These are phyloP conservation scores for Oreochromis mossambicus DNA, from an alignment of 2,797 vertebrate species.

Conservation along the genomic window DNA sequence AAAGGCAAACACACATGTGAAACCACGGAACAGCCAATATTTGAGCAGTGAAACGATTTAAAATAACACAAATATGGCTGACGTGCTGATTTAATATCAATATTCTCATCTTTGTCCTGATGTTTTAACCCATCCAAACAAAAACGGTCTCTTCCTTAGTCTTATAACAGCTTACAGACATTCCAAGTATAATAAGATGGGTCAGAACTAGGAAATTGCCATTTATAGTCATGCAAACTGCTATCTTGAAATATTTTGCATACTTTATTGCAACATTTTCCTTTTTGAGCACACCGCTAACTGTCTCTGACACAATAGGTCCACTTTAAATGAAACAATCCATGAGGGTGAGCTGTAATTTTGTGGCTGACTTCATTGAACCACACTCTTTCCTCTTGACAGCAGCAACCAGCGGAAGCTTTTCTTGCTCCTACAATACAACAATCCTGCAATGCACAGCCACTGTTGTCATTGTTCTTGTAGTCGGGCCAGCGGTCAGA, in stretches of 20 bases:
- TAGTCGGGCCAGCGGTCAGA: conserved; percentile 25
- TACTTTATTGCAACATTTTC: conserved; percentile 7
- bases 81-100: neutral
- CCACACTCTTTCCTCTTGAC: conserved; percentile 23
- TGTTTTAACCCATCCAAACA: neutral
- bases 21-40: neutral
- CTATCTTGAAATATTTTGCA: conserved; percentile 28
- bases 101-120: neutral
- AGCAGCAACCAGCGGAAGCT: neutral
- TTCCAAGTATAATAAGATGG: neutral
- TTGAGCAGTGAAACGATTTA: neutral
- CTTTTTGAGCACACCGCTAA: conserved; percentile 26
- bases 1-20: neutral
- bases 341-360: conserved; percentile 28
- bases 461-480: conserved; percentile 36
- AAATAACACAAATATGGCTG: neutral
- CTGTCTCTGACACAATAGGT: conserved; percentile 36
- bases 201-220: neutral
- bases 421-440: conserved; percentile 43
- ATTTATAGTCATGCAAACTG: conserved; percentile 6
- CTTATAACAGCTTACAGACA: neutral
- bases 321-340: conserved; percentile 2
- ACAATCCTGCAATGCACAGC: conserved; percentile 13
- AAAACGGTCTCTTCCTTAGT: neutral
- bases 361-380: conserved; percentile 42